Percentiles rank a stretch among this genome's conserved stretches.
Conservation (phyloP, 1,140 invertebrate species). For the Bombus breviceps region DNA sequence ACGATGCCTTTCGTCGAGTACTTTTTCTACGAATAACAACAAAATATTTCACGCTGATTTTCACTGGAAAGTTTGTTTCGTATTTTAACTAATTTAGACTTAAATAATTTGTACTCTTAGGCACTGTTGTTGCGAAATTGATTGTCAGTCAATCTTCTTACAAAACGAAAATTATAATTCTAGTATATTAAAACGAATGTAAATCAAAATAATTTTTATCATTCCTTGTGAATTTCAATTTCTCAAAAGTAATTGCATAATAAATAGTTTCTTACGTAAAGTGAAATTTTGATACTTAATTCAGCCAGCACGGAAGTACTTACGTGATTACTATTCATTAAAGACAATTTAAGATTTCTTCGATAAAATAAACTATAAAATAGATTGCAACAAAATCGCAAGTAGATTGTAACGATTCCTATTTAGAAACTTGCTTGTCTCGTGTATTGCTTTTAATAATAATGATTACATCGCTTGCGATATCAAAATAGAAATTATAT, state of each 20-base stretch:
- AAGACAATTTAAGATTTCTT: neutral
- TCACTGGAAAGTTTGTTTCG: too few relatives aligned
- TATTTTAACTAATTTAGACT: too few relatives aligned
- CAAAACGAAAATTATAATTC: neutral
- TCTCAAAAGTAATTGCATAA: neutral
- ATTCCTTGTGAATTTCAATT: neutral
- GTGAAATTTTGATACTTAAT: conserved; percentile 28
- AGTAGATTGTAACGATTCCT: conserved; percentile 52
- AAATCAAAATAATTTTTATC: neutral
- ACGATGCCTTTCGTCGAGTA: too few relatives aligned
- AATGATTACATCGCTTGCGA: neutral
- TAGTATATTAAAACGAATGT: neutral
- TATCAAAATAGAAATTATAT: neutral
- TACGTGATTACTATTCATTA: neutral
- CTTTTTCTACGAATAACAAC: too few relatives aligned
- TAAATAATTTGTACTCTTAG: too few relatives aligned
- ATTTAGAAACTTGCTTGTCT: conserved; percentile 9
- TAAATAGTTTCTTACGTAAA: conserved; percentile 6
- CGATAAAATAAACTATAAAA: neutral
- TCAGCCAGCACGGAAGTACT: neutral
- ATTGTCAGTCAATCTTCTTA: too few relatives aligned
- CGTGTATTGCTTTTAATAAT: neutral
- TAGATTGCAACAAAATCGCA: conserved; percentile 20
- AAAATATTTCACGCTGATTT: too few relatives aligned
- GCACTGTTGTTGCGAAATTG: too few relatives aligned